Base-by-base conservation (phyloP, 2,888 invertebrate species). In the Hanleya hanleyi region DNA sequence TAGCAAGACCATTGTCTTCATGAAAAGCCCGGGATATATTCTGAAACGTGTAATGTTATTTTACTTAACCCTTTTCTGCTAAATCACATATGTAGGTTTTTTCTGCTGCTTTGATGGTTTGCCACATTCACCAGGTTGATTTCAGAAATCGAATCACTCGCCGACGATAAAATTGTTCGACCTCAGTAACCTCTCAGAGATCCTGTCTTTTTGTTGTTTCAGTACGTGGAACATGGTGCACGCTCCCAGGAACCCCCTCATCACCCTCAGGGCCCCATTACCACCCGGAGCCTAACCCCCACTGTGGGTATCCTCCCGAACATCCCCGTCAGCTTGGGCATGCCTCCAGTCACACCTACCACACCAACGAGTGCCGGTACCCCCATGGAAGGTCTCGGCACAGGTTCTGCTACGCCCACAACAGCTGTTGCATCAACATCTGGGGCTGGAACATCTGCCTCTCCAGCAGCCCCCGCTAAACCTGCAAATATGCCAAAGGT, bases 181-280 rank as follows among this genome's bases (percentile, higher is more conserved):
- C n/a, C n/a, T n/a, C n/a, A n/a, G n/a, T n/a, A n/a, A n/a, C n/a
- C n/a, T n/a, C n/a, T n/a, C n/a, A n/a, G n/a, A n/a, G n/a, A n/a
- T n/a, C n/a, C n/a, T n/a, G n/a, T n/a, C n/a, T n/a, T n/a, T n/a
- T n/a, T n/a, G n/a, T 12, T 77, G 3, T 77, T 81, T 6, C 84
- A 92, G 92, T 98, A 96, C 87, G 94, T 98, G 2, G 97, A 98
- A 87, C 97, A 94, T 88, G 98, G 98, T 38, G 93, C 95, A 65
- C 95, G 96, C 88, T 95, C 95, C 75, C 94, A 95, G 89, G 97
- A 98, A 87, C 98, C 98, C 9, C 97, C 97, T 0, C 93, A 68
- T 29, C 64, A 64, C n/a, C 64, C 64, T n/a, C 64, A 64, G 9
- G 64, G 64, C 22, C 18, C 64, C 3, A 37, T 64, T 22, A 64